Evolutionary conservation across 1,140 invertebrate species (phyloP).

Genomic region (Lasioglossum albipes): DNA sequence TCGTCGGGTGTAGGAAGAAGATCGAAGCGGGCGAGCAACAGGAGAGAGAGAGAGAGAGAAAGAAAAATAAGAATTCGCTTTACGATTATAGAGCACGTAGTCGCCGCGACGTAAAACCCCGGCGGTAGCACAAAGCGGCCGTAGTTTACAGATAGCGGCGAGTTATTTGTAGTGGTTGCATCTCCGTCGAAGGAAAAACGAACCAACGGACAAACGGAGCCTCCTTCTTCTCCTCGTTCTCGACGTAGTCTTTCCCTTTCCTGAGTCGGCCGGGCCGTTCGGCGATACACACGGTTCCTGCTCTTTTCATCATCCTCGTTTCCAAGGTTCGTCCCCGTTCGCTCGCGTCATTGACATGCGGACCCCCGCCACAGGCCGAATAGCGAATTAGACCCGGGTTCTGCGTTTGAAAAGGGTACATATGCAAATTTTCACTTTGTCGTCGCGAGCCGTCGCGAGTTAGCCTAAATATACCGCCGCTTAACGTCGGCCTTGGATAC

Average conservation of each 20-base stretch:
- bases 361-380: slow-evolving; percentile 47
- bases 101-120: slow-evolving; percentile 50
- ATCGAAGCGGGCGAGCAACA: not conserved
- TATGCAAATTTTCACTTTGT: slow-evolving; percentile 56
- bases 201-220: slow-evolving; percentile 30
- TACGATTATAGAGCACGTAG: slow-evolving; percentile 61
- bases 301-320: not conserved
- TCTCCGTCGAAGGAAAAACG: slow-evolving; percentile 54
- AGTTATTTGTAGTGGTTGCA: slow-evolving; percentile 59
- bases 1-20: slow-evolving; percentile 1
- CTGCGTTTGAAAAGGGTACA: slow-evolving; percentile 25
- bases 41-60: not conserved
- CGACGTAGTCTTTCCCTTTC: not conserved
- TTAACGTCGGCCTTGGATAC: not conserved
- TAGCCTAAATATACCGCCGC: not conserved
- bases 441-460: slow-evolving; percentile 2
- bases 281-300: not conserved
- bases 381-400: slow-evolving; percentile 41
- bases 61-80: slow-evolving; percentile 58
- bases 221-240: slow-evolving; percentile 1
- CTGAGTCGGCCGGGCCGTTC: not conserved
- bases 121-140: slow-evolving; percentile 53
- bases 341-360: slow-evolving; percentile 42
- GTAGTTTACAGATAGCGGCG: slow-evolving; percentile 60
- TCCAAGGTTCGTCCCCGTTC: not conserved